Evolutionary conservation across 2,113 vertebrate species (phyloP).

Genomic region (zebrafish (Danio rerio)): GRCz12tu NC_133176.1:56508501-56509000

Average conservation of each 20-base stretch:
- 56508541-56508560: slow-evolving; percentile 5
- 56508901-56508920: background rate
- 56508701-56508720: too few relatives aligned
- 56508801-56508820: too few relatives aligned
- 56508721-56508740: background rate
- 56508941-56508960: too few relatives aligned
- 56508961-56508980: too few relatives aligned
- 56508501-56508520: slow-evolving; percentile 51
- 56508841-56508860: too few relatives aligned
- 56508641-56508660: background rate
- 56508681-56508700: background rate
- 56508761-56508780: too few relatives aligned
- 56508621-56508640: background rate
- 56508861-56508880: too few relatives aligned
- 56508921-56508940: background rate
- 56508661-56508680: background rate
- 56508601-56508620: background rate
- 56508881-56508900: background rate
- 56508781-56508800: too few relatives aligned
- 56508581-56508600: background rate
- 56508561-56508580: background rate
- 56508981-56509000: too few relatives aligned
- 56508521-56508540: slow-evolving; percentile 3
- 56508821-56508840: too few relatives aligned
- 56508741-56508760: too few relatives aligned